Percentiles rank a stretch among this genome's conserved stretches.
Evolutionary conservation across 2,113 vertebrate species (phyloP).

Genomic region (Synchiropus splendidus): DNA sequence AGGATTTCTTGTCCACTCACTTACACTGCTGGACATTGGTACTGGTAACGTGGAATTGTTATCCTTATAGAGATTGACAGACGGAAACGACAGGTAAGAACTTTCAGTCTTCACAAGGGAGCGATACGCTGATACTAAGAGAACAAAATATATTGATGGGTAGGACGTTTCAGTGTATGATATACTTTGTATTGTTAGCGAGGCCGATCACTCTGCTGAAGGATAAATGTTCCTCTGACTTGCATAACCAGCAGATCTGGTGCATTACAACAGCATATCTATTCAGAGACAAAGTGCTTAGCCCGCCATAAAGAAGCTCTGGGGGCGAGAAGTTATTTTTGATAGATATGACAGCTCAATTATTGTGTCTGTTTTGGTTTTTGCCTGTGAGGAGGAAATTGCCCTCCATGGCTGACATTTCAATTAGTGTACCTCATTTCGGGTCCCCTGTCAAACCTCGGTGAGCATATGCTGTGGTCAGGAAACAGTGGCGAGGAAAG

Average conservation of each 20-base stretch:
- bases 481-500: constrained; percentile 21
- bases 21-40: too few species aligned
- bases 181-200: too few species aligned
- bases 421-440: constrained; percentile 43
- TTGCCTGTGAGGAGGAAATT: constrained; percentile 30
- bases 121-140: too few species aligned
- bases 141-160: too few species aligned
- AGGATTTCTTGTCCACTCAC: constrained; percentile 7
- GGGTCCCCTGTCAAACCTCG: constrained; percentile 24
- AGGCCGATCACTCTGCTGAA: too few species aligned
- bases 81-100: too few species aligned
- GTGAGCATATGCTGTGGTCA: constrained; percentile 18
- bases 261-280: constrained; percentile 29
- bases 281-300: constrained; percentile 44
- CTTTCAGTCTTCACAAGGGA: too few species aligned
- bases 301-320: constrained; percentile 32
- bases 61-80: too few species aligned
- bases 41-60: too few species aligned
- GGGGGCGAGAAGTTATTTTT: constrained; percentile 35
- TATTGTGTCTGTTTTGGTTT: constrained; percentile 49
- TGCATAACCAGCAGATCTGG: constrained; percentile 20
- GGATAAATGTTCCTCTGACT: constrained; percentile 12
- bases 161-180: too few species aligned
- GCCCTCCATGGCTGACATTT: constrained; percentile 47
- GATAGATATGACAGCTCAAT: constrained; percentile 57